Evolutionary conservation across 1,140 invertebrate species (phyloP).

Genomic region (Microvelia longipes): DNA sequence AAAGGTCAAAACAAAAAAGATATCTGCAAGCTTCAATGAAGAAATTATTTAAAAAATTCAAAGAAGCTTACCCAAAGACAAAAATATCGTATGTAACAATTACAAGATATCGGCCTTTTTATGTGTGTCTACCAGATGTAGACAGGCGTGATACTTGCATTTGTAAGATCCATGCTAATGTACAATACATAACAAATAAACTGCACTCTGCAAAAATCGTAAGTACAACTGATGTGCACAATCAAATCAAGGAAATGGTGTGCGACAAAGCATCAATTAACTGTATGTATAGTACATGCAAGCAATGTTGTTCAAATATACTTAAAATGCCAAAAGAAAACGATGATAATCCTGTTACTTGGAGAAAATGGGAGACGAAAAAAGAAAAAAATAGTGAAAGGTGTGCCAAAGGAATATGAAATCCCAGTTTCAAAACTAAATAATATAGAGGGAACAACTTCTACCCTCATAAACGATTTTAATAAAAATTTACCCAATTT

Average conservation of each 20-base stretch:
- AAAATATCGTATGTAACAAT: neutral
- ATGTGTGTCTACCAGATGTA: neutral
- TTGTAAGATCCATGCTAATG: neutral
- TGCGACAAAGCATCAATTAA: neutral
- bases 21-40: neutral
- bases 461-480: neutral
- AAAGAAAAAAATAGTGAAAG: neutral
- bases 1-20: neutral
- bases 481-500: neutral
- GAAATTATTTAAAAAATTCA: neutral
- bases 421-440: neutral
- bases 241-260: neutral
- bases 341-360: neutral
- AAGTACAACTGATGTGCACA: neutral
- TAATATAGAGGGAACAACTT: neutral
- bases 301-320: neutral
- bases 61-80: neutral
- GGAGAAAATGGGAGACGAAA: constrained; percentile 6
- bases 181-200: neutral
- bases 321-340: neutral
- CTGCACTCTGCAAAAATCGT: neutral
- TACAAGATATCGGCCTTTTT: neutral
- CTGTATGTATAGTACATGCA: neutral
- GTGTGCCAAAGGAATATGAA: neutral
- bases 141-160: neutral